phyloP scores from a whole-genome alignment of 2,888 invertebrate genomes.

The Amblyteles armatorius region DNA sequence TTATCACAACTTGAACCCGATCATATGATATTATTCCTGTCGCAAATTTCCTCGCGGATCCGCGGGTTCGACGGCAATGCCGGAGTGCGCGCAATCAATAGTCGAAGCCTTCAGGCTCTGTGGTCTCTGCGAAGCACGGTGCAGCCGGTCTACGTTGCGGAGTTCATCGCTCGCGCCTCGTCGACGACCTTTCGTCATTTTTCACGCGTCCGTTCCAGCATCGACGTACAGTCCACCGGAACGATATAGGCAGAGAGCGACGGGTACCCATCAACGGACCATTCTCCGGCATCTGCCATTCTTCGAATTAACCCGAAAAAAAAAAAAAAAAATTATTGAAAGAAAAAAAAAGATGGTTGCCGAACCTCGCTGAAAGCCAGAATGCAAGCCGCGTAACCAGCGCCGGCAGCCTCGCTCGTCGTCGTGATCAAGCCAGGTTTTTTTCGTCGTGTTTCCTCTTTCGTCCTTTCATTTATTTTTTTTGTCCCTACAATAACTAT shows the following conservation, averaged over 20 bases:
- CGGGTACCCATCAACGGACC: conserved; percentile 69
- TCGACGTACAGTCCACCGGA: conserved; percentile 48
- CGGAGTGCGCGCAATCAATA: conserved; percentile 76
- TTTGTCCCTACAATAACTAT: conserved; percentile 25
- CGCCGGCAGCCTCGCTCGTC: conserved; percentile 34
- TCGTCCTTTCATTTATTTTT: conserved; percentile 38
- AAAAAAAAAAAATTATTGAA: background rate
- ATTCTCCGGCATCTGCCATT: conserved; percentile 69
- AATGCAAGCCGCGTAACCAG: conserved; percentile 53
- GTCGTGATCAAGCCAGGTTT: conserved; percentile 38
- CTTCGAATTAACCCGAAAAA: conserved; percentile 73
- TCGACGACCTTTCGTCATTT: conserved; percentile 75
- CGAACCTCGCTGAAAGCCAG: conserved; percentile 32
- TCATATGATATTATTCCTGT: conserved; percentile 77
- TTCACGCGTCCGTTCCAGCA: conserved; percentile 73
- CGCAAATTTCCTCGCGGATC: conserved; percentile 42
- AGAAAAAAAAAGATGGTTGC: conserved; percentile 51
- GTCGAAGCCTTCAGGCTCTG: conserved; percentile 48
- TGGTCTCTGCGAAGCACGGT: background rate
- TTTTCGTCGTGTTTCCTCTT: conserved; percentile 34
- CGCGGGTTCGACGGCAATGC: conserved; percentile 75
- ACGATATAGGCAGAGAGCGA: conserved; percentile 67
- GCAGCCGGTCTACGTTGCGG: conserved; percentile 24
- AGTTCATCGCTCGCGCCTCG: conserved; percentile 53
- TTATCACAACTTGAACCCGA: conserved; percentile 74